Percentiles rank a stretch among this genome's conserved stretches.
These are phyloP conservation scores for Phortica okadai DNA, from an alignment of 2,888 invertebrate species.

Conservation along the genomic window DNA sequence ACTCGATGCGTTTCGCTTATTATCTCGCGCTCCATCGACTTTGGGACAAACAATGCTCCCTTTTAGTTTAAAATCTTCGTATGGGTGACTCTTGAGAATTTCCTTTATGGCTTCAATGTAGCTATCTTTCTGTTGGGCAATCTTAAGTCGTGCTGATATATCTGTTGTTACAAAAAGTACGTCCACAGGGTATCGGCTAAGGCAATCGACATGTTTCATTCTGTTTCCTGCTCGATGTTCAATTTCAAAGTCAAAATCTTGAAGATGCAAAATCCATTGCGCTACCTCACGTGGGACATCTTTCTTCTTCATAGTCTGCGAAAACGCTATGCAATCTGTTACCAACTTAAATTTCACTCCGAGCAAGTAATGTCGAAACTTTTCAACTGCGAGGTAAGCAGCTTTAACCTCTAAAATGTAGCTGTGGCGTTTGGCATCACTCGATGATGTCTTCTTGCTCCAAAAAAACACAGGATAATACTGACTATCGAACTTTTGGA, in stretches of 20 bases:
- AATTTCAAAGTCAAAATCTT: conserved; percentile 50
- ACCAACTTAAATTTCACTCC: conserved; percentile 47
- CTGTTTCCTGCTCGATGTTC: conserved; percentile 45
- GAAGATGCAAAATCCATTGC: conserved; percentile 43
- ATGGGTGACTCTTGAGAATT: conserved; percentile 29
- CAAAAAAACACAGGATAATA: not conserved
- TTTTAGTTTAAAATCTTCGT: not conserved
- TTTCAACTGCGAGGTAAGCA: conserved; percentile 49
- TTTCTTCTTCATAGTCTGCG: conserved; percentile 46
- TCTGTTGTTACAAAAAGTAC: not conserved
- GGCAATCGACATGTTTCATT: conserved; percentile 45
- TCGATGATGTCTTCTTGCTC: not conserved
- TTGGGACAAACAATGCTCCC: conserved; percentile 30
- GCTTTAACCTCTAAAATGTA: conserved; percentile 55
- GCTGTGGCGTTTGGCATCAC: conserved; percentile 20
- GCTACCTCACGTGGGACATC: conserved; percentile 44
- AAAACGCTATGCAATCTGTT: conserved; percentile 49
- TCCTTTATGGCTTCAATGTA: conserved; percentile 32
- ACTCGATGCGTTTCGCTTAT: conserved; percentile 40
- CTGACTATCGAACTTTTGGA: not conserved
- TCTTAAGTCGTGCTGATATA: no score
- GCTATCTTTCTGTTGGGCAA: conserved; percentile 37
- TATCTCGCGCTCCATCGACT: conserved; percentile 42
- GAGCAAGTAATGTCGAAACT: conserved; percentile 55
- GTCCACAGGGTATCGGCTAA: conserved; percentile 39